Conservation (phyloP, 2,888 invertebrate genomes). For the Protophormia terraenovae region DNA sequence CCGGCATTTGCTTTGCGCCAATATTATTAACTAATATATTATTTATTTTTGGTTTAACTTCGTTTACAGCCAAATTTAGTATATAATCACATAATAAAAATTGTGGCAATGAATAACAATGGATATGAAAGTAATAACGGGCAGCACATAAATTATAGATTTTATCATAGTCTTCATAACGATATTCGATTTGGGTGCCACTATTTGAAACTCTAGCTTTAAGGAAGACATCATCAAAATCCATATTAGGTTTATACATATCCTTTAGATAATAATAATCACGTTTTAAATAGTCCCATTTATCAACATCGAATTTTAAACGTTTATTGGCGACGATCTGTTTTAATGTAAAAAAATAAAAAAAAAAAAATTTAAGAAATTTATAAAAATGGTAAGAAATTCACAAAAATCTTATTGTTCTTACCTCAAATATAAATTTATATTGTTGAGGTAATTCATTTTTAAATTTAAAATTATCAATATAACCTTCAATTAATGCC, state of each 20-base stretch:
- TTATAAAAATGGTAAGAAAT: too few species aligned
- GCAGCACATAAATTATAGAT: conserved; percentile 82
- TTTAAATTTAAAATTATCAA: conserved; percentile 63
- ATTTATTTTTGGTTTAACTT: conserved; percentile 50
- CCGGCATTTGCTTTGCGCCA: conserved; percentile 51
- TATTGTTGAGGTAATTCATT: conserved; percentile 69
- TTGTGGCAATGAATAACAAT: conserved; percentile 82
- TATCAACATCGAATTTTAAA: conserved; percentile 85
- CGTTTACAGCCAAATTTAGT: conserved; percentile 54
- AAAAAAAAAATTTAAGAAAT: background rate
- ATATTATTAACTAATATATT: conserved; percentile 43
- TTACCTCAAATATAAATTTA: conserved; percentile 77
- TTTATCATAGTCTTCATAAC: conserved; percentile 81
- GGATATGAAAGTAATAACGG: conserved; percentile 81
- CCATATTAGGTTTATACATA: conserved; percentile 70
- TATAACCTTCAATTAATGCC: conserved; percentile 75
- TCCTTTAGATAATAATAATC: conserved; percentile 81
- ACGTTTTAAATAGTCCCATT: conserved; percentile 86
- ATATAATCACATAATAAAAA: conserved; percentile 80
- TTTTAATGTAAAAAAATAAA: background rate
- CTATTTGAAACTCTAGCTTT: conserved; percentile 73
- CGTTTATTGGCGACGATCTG: conserved; percentile 84
- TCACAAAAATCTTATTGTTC: too few species aligned
- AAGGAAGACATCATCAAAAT: conserved; percentile 76
- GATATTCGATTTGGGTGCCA: conserved; percentile 80